Evolutionary conservation across 2,113 vertebrate genomes (phyloP).

Genomic region (Tenrec ecaudatus): DNA sequence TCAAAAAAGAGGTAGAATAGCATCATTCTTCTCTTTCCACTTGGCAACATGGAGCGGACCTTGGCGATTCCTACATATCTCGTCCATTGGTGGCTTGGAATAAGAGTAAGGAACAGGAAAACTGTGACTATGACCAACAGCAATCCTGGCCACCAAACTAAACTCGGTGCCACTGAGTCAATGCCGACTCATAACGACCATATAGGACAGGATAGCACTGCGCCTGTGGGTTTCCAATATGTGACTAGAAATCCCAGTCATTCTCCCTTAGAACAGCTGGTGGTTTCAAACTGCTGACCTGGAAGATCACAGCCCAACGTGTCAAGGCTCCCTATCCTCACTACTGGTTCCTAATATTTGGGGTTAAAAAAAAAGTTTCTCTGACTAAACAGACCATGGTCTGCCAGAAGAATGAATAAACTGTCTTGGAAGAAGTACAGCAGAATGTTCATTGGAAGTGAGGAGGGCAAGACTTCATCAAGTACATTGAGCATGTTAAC

Average conservation of each 20-base stretch:
- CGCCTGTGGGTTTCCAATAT: no score
- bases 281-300: no score
- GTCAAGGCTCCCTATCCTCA: not conserved
- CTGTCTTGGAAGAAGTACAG: not conserved
- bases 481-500: not conserved
- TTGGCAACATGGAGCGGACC: not conserved
- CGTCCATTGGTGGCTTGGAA: not conserved
- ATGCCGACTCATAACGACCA: no score
- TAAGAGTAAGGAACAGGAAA: conserved; percentile 14
- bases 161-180: no score
- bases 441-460: not conserved
- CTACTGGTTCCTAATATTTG: conserved; percentile 3
- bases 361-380: not conserved
- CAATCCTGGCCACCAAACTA: not conserved
- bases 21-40: not conserved
- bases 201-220: no score
- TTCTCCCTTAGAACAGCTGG: no score
- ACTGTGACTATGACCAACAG: not conserved
- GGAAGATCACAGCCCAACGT: no score
- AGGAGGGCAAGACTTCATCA: not conserved
- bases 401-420: not conserved
- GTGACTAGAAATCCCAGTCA: no score
- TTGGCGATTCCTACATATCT: not conserved
- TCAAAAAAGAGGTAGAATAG: not conserved
- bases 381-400: not conserved